Conservation (phyloP, 2,113 vertebrate genomes). For the Regulus satrapa region DNA sequence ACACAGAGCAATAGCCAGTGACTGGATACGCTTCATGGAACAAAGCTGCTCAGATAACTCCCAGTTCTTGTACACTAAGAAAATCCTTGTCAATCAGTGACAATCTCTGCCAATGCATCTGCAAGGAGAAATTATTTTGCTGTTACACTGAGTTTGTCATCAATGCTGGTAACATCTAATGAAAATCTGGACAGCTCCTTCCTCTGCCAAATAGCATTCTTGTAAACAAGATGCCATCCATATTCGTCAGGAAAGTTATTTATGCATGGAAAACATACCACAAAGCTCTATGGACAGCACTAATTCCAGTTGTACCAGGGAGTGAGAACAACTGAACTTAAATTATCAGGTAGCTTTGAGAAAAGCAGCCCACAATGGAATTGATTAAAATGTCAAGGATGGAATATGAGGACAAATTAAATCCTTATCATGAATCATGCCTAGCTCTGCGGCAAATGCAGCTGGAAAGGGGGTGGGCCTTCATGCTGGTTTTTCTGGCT, state of each 20-base stretch:
- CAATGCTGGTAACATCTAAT: neutral
- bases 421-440: neutral
- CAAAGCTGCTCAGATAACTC: conserved; percentile 9
- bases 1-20: neutral
- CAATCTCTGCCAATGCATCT: neutral
- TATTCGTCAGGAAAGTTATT: neutral
- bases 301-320: neutral
- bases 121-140: neutral
- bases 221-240: neutral
- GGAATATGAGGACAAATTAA: neutral
- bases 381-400: neutral
- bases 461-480: neutral
- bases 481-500: neutral
- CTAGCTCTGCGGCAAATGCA: neutral
- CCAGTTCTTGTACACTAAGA: neutral
- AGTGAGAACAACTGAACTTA: neutral
- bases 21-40: neutral
- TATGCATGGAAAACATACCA: neutral
- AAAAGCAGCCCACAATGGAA: neutral
- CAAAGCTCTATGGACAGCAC: neutral
- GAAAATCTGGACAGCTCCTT: neutral
- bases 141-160: neutral
- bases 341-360: neutral
- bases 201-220: neutral
- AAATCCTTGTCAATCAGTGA: neutral